Evolutionary conservation across 2,113 vertebrate species (phyloP), one percentile per base, ranked within the genome.

Genomic region (Oreochromis niloticus): DNA sequence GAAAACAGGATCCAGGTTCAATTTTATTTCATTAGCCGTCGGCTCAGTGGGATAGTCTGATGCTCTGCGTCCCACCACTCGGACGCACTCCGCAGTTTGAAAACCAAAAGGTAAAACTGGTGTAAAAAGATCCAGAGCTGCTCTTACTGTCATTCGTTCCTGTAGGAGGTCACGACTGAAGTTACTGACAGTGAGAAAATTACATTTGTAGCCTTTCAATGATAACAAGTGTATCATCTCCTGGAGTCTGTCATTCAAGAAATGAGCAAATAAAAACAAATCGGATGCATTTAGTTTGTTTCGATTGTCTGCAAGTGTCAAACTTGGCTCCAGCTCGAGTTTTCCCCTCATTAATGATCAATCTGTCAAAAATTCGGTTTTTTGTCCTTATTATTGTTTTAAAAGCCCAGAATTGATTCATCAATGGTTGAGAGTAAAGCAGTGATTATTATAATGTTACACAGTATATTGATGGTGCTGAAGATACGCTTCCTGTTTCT

Each of bases 111-210:
- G 32, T 68, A 7, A 66, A 66, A 66, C 61, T 66, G 61, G 61
- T 66, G 61, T 66, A 66, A 66, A 66, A 4, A 71, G 36, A 71
- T 12, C n/a, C 66, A 24, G 36, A 71, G n/a, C n/a, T 71, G 36
- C 66, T 43, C n/a, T 13, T 1, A 8, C 1, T 1, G 22, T 39
- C 1, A 22, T 66, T 66, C 0, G 0, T 66, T 68, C 34, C 19
- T 68, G 34, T 68, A 39, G 0, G 6, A 39, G 9, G 17, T 39
- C 61, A 66, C 10, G 10, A 1, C 34, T 39, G 6, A 68, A 39
- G 17, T 39, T 22, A 68, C 61, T 68, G 34, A 68, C 19, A 39
- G 61, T 39, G 34, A 68, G 61, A 68, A 68, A 39, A 34, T 68
- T 68, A 3, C 19, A 68, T 68, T 39, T 39, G 10, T 34, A 68